These are phyloP conservation scores for Cotesia glomerata DNA, from an alignment of 1,140 invertebrate species.

Conservation along the genomic window DNA sequence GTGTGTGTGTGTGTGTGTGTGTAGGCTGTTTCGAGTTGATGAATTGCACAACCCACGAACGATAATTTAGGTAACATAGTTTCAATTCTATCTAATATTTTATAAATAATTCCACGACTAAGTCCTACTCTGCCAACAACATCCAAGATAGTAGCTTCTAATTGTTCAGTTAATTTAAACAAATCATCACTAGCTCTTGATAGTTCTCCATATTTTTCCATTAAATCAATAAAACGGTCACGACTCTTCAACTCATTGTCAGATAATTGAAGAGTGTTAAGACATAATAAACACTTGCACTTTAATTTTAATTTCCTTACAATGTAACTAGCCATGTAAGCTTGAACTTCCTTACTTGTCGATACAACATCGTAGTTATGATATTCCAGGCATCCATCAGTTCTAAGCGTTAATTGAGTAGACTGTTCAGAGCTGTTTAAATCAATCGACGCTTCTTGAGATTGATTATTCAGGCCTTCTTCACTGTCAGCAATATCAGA, in stretches of 20 bases:
- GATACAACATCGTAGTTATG: background rate
- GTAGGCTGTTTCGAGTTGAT: background rate
- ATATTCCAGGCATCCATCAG: background rate
- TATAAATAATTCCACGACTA: slow-evolving; percentile 3
- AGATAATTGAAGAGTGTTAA: background rate
- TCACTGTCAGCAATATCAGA: background rate
- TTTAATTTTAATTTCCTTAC: background rate
- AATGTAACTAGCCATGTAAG: background rate
- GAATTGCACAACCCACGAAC: background rate
- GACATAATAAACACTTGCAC: background rate
- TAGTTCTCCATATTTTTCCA: background rate
- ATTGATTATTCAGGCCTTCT: background rate
- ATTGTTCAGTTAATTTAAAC: background rate
- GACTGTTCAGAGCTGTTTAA: background rate
- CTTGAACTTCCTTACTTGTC: background rate
- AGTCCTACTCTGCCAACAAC: slow-evolving; percentile 6
- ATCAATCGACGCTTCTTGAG: background rate
- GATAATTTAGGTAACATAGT: background rate
- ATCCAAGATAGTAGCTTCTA: background rate
- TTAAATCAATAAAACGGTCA: background rate
- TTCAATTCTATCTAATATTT: slow-evolving; percentile 2
- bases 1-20: no score
- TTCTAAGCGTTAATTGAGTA: background rate
- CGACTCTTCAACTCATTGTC: background rate
- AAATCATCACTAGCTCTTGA: background rate